Evolutionary conservation across 2,888 invertebrate species (phyloP).

Genomic region (Pseudeuparius sepicola): DNA sequence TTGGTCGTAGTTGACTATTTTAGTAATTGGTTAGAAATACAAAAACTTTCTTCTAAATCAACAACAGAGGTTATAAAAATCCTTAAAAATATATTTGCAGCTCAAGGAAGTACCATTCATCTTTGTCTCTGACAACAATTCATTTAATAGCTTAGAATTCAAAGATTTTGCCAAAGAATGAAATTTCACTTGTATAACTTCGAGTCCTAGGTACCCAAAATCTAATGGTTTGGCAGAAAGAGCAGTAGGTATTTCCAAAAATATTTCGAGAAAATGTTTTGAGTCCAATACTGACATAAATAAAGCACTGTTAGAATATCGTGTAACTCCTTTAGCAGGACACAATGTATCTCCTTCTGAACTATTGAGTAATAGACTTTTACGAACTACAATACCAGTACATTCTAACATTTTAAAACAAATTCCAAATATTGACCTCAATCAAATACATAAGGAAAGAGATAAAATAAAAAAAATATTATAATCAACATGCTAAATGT

Average conservation of each 20-base stretch:
- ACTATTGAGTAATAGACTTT: constrained; percentile 10
- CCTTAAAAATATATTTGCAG: constrained; percentile 14
- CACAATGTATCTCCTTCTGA: constrained; percentile 14
- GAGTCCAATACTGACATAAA: constrained; percentile 11
- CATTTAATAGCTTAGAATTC: constrained; percentile 13
- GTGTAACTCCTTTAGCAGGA: constrained; percentile 14
- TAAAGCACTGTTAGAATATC: constrained; percentile 16
- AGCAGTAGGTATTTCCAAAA: constrained; percentile 10
- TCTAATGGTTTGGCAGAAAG: constrained; percentile 19
- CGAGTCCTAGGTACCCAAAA: constrained; percentile 16
- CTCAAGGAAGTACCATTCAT: constrained; percentile 12
- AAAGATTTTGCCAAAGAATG: constrained; percentile 14
- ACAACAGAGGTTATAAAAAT: constrained; percentile 4
- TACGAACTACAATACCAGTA: too few species aligned
- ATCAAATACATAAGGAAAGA: too few species aligned
- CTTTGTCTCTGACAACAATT: constrained; percentile 13
- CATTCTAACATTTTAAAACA: too few species aligned
- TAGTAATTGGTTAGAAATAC: constrained; percentile 19
- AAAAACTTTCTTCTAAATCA: constrained; percentile 3
- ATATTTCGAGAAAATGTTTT: constrained; percentile 7
- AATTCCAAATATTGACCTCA: too few species aligned
- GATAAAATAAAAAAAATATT: too few species aligned
- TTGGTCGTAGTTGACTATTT: constrained; percentile 10
- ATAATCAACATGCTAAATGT: too few species aligned
- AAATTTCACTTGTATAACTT: constrained; percentile 13